Evolutionary conservation across 2,888 invertebrate genomes (phyloP).

Genomic region (Hypomecis atomaria): DNA sequence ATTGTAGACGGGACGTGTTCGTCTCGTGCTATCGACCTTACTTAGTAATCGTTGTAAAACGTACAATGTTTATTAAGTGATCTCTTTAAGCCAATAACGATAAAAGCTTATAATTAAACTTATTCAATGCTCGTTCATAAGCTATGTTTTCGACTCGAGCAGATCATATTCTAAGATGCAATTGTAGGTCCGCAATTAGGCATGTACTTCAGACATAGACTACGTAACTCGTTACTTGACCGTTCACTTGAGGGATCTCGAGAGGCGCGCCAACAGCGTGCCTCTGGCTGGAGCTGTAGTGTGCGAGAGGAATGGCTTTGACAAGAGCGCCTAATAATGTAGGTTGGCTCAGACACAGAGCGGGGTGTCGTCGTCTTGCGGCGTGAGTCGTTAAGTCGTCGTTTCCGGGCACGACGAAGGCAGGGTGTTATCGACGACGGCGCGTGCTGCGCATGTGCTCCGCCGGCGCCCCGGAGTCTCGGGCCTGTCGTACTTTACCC

Average conservation of each 20-base stretch:
- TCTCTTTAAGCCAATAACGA: constrained; percentile 5
- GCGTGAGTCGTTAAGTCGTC: constrained; percentile 77
- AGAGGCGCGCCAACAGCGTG: neutral
- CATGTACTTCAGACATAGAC: neutral
- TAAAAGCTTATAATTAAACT: constrained; percentile 3
- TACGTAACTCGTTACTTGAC: neutral
- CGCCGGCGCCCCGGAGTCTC: constrained; percentile 79
- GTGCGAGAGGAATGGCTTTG: constrained; percentile 10
- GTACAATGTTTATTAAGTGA: constrained; percentile 21
- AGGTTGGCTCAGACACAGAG: constrained; percentile 51
- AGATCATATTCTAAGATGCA: neutral
- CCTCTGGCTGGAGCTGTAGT: constrained; percentile 5
- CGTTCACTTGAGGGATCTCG: neutral
- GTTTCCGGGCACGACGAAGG: constrained; percentile 80
- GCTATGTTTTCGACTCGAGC: neutral
- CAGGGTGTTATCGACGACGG: constrained; percentile 78
- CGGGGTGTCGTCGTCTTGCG: constrained; percentile 73
- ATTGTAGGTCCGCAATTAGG: neutral
- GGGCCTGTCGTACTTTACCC: constrained; percentile 72
- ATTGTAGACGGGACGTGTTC: constrained; percentile 12
- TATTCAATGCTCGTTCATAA: neutral
- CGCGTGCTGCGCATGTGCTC: constrained; percentile 75
- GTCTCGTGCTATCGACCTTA: constrained; percentile 23
- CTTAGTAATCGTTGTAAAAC: constrained; percentile 14
- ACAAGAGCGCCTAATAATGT: constrained; percentile 40